Conservation (phyloP, 1,140 invertebrate genomes). For the Sogatella furcifera region DNA sequence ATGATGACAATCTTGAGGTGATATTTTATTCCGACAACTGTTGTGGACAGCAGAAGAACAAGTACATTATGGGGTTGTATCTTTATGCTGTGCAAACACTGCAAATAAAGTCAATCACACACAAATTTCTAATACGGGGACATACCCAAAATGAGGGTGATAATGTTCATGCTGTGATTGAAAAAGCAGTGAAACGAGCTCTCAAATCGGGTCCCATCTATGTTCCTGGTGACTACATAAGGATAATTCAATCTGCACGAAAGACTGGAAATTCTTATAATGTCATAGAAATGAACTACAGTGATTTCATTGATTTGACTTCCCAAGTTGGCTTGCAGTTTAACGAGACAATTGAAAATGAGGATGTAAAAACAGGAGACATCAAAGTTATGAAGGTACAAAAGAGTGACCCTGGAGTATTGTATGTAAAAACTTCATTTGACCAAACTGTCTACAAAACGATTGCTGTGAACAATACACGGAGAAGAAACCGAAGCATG, state of each 20-base stretch:
- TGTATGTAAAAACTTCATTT: too few species aligned
- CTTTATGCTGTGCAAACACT: constrained; percentile 25
- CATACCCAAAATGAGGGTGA: constrained; percentile 35
- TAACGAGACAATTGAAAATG: too few species aligned
- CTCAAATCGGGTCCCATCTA: constrained; percentile 29
- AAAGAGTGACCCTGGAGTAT: too few species aligned
- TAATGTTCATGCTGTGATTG: constrained; percentile 29
- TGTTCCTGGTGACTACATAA: constrained; percentile 13
- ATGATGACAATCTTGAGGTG: constrained; percentile 25
- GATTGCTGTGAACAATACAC: too few species aligned
- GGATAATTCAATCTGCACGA: constrained; percentile 13
- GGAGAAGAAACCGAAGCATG: too few species aligned
- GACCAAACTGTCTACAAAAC: too few species aligned
- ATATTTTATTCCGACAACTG: constrained; percentile 32
- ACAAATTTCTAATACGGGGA: constrained; percentile 32
- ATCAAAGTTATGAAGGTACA: too few species aligned
- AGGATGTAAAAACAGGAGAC: too few species aligned
- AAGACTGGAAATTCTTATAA: constrained; percentile 12
- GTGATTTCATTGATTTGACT: neutral
- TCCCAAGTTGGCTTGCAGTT: too few species aligned
- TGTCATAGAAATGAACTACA: constrained; percentile 17
- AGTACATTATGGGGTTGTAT: constrained; percentile 27
- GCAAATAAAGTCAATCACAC: too few species aligned
- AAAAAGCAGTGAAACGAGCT: constrained; percentile 24
- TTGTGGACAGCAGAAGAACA: constrained; percentile 31